Evolutionary conservation across 1,140 invertebrate genomes (phyloP).

Genomic region (Caenorhabditis remanei): DNA sequence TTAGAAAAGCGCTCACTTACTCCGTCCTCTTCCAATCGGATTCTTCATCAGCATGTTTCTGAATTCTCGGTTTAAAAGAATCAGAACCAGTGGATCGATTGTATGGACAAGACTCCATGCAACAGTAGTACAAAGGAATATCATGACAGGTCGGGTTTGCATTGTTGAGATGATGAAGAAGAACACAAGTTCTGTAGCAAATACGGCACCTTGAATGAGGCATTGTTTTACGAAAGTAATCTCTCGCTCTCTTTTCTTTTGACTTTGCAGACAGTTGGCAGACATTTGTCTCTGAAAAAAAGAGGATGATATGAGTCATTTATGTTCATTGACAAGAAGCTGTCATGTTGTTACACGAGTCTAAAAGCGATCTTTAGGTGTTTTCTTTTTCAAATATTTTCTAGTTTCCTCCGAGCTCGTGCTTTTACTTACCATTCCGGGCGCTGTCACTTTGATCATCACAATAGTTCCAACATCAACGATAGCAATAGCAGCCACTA

Average conservation of each 20-base stretch:
- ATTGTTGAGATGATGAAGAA: constrained; percentile 57
- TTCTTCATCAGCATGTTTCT: constrained; percentile 29
- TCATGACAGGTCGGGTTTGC: constrained; percentile 19
- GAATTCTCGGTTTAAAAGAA: constrained; percentile 34
- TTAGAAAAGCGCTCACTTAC: not conserved
- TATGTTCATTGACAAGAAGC: not conserved
- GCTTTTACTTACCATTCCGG: not conserved
- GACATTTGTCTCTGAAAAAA: constrained; percentile 28
- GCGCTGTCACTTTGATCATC: constrained; percentile 26
- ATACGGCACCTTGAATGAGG: constrained; percentile 55
- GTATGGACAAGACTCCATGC: constrained; percentile 57
- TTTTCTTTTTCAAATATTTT: not conserved
- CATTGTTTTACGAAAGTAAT: constrained; percentile 37
- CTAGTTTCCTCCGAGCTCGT: not conserved
- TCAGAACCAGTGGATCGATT: constrained; percentile 37
- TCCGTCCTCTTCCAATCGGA: not conserved
- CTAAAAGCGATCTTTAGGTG: not conserved
- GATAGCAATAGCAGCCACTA: constrained; percentile 7
- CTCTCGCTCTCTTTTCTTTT: constrained; percentile 21
- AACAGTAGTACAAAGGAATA: constrained; percentile 55
- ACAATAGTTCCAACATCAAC: constrained; percentile 55
- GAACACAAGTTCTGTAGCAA: constrained; percentile 48
- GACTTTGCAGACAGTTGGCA: constrained; percentile 34
- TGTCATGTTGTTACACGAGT: not conserved
- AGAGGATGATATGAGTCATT: not conserved